Evolutionary conservation across 2,797 vertebrate species (phyloP).

Genomic region (Lepus townsendii): DNA sequence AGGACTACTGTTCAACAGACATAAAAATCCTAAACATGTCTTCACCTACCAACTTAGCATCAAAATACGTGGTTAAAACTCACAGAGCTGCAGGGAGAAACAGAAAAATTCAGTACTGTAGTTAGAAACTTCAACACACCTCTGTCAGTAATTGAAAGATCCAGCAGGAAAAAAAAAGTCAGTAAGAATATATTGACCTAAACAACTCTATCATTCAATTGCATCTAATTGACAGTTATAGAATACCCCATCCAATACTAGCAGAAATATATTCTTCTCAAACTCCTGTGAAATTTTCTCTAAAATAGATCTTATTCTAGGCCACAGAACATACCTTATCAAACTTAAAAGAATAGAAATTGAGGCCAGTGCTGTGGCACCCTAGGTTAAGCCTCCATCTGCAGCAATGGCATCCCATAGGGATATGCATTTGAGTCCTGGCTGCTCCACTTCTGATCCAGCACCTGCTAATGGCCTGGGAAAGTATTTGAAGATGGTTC

Average conservation of each 20-base stretch:
- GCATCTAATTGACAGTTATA: neutral
- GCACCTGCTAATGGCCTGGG: no score
- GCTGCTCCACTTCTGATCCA: no score
- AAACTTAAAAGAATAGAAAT: neutral
- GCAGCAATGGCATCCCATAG: no score
- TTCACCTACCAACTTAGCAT: neutral
- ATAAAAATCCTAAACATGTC: neutral
- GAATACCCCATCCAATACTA: neutral
- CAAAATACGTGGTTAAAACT: neutral
- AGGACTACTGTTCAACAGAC: neutral
- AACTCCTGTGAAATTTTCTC: neutral
- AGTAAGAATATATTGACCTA: neutral
- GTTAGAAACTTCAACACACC: neutral
- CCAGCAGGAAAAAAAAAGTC: neutral
- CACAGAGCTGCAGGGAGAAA: neutral
- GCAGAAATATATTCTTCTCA: neutral
- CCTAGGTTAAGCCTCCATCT: no score
- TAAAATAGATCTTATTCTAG: neutral
- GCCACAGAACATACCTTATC: neutral
- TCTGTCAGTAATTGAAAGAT: neutral
- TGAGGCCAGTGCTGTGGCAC: no score
- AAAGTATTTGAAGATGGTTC: no score
- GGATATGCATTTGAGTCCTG: no score
- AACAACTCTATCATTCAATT: neutral
- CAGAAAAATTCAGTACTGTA: neutral